Evolutionary conservation across 30 jellyfish, hydroid and myxozoan genomes (phyloP), one percentile per base, ranked within the genome.

Genomic region (Chironex yamaguchii): DNA sequence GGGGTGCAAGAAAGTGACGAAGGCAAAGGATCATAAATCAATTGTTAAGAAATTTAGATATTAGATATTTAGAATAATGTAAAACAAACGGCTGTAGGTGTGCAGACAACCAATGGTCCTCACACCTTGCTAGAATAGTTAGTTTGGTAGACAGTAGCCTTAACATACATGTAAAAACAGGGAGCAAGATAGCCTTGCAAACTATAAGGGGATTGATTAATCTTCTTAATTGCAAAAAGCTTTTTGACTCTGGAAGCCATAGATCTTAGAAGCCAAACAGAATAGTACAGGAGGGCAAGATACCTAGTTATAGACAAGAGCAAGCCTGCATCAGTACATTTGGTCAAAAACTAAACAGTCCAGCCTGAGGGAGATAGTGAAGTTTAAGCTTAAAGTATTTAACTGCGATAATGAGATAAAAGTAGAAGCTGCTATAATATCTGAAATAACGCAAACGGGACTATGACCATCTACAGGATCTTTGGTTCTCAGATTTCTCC

Each of bases 401-500:
- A 14, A 23, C 14, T 32, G 84, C n/a, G n/a, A n/a, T 3, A 2
- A 35, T 9, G 71, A 33, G 71, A 35, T 34, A 29, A n/a, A 36
- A 29, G 84, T 51, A 17, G 84, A 30, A 35, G 84, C 84, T 17
- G 24, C 21, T 6, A 68, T 70, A 14, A 68, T 70, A 11, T 34
- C 35, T 30, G 27, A 33, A 0, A 70, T 70, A 0, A n/a, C 0
- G 35, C 0, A 70, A 70, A 3, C n/a, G n/a, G n/a, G 71, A 81
- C 49, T 81, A 6, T 67, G 24, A n/a, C 54, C 91, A 80, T 32
- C 52, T 80, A 6, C 36, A 35, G n/a, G 50, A 64, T n/a, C 23
- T 80, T 9, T 63, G 91, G 72, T 80, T 80, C 62, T 80, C 91
- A 80, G 91, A 80, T 80, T 73, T 80, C 67, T 80, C 42, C 54